Base-by-base conservation (phyloP, 1,140 invertebrate genomes). In the Leptinotarsa lineolata region DNA sequence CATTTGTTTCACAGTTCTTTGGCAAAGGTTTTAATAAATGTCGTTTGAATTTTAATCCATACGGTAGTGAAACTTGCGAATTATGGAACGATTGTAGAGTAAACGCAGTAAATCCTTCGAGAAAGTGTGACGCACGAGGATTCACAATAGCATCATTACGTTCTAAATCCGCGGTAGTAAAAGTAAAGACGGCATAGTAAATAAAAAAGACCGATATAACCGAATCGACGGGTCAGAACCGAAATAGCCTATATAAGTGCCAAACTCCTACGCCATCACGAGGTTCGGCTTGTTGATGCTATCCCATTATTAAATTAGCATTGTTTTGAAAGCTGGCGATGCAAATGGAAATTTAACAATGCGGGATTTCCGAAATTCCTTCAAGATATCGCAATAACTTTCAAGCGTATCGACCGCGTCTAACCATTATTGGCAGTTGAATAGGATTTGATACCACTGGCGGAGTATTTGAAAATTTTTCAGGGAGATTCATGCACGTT, bases 361-460 rank as follows among this genome's bases (percentile, higher is more conserved):
- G 64, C 58, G 68, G 75, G 75, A 70, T 74, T 76, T 76, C 72
- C 75, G 71, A 75, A 75, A 75, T 72, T 73, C 70, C 64, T 68
- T 15, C 24, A 21, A 39, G 58, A 45, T 73, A 16, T 39, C 71
- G 74, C 71, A 72, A 72, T 73, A 16, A 18, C 46, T 75, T 60
- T 45, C 12, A 18, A 66, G 64, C 15, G n/a, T 54, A 24, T 39
- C 20, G 58, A 61, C 48, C 60, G 64, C 46, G 21, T 67, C 71
- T 44, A 54, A 45, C 72, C 74, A 22, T 69, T 68, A 68, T 61
- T 44, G 72, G 66, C 48, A 66, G 20, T 21, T 24, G 67, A 68
- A 72, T 61, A 64, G 68, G 45, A 20, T 72, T n/a, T 11, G 21
- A 48, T n/a, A 22, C 45, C 58, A 74, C 44, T 45, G 21, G 58